Evolutionary conservation across 2,888 invertebrate species (phyloP), one percentile per base, ranked within the genome.

Genomic region (Drosophila lutescens): DNA sequence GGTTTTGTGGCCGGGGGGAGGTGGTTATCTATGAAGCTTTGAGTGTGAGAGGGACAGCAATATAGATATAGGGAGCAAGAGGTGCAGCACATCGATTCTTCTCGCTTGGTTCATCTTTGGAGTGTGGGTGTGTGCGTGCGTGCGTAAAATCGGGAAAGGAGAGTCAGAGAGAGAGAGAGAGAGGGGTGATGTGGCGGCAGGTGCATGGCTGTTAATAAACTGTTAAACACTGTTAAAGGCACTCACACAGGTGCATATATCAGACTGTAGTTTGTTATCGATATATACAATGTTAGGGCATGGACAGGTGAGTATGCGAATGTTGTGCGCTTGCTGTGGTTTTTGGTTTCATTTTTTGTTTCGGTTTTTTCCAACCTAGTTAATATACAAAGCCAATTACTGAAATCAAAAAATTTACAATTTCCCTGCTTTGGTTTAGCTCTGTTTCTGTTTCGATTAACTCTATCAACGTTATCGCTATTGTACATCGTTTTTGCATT

Each of bases 351-450:
- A 26, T 26, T 34, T 32, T 40, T 51, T 41, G 12, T 26, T 49
- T 49, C 44, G 26, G 20, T 36, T 17, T 32, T 10, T n/a, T 54
- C 32, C 56, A 61, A 61, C 50, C 66, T 63, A 79, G 65, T 76
- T 47, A 61, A 63, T 51, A 82, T 68, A 79, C 71, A 81, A 79
- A 79, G 80, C 83, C 80, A 81, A 81, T 83, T 83, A 75, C 61
- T 71, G 70, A 74, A 74, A 71, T 74, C 55, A 78, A 69, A 65
- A 53, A 69, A 66, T 63, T 15, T 66, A 76, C 66, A 72, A 44
- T 59, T 62, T 46, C 34, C 54, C 44, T 50, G 66, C 63, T 60
- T 65, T 56, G 60, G 69, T 63, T 63, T 50, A 53, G 44, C 30
- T 56, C 51, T 58, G 58, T 68, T 69, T 79, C 34, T 43, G 63